Conservation (phyloP, 2,113 vertebrate species). For the Rhinoderma darwinii region DNA sequence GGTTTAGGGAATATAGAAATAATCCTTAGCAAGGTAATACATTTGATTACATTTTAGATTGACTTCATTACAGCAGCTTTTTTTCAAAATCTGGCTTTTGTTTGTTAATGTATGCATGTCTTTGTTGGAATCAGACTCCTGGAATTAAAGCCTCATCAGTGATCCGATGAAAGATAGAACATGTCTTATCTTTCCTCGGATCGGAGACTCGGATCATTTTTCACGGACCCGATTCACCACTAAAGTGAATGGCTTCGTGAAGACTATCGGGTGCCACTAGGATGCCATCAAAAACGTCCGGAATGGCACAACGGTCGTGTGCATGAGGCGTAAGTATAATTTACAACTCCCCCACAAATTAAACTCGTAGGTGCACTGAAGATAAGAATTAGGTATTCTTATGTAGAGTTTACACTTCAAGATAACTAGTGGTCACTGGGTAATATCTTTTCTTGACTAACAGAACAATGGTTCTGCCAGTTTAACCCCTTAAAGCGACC, state of each 20-base stretch:
- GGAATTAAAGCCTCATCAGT: too few relatives aligned
- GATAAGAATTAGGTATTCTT: not conserved
- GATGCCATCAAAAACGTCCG: too few relatives aligned
- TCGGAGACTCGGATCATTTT: too few relatives aligned
- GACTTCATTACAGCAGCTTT: not conserved
- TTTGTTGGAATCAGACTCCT: not conserved
- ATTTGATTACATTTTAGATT: slow-evolving; percentile 2
- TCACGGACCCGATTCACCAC: too few relatives aligned
- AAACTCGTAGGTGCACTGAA: not conserved
- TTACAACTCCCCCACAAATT: not conserved
- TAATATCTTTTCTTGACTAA: not conserved
- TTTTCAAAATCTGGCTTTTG: slow-evolving; percentile 1
- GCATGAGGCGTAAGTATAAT: too few relatives aligned
- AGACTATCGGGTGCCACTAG: too few relatives aligned
- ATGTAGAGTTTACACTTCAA: not conserved
- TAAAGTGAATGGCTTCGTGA: too few relatives aligned
- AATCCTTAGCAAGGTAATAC: not conserved
- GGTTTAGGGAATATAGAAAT: not conserved
- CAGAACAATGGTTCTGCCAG: not conserved
- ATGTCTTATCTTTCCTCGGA: too few relatives aligned
- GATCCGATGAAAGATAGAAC: too few relatives aligned
- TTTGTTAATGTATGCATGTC: not conserved
- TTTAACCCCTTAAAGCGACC: too few relatives aligned
- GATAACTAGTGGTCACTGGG: too few relatives aligned
- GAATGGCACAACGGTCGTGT: too few relatives aligned